Evolutionary conservation across 1,140 invertebrate genomes (phyloP), one percentile per base, ranked within the genome.

Genomic region (Manduca sexta): DNA sequence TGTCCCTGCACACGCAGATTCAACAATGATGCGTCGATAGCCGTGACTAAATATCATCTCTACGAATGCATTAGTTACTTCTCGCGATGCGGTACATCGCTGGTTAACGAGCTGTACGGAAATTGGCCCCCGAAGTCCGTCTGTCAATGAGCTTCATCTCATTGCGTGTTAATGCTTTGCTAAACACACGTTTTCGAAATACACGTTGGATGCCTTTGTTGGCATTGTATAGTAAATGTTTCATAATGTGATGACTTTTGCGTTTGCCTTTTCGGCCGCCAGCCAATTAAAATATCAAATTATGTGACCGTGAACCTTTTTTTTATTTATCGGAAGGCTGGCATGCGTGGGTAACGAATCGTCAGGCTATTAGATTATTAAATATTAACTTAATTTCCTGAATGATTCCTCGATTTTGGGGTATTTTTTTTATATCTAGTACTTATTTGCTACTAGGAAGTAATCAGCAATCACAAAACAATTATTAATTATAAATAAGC

Each of bases 231-330:
- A 43, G 57, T 69, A 63, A 70, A 70, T 74, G 69, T 73, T 78
- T 78, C 64, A 63, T 73, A 69, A 74, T 56, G 41, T 62, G 46
- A 61, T 44, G 39, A 43, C 44, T 56, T 62, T 54, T 62, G 57
- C 56, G 47, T 63, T 40, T 63, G 48, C 53, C 52, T 64, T 63
- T 52, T 69, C 57, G 59, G 44, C 54, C 60, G 69, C 73, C 53
- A 68, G 66, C 52, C 63, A 69, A 74, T 75, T 74, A 73, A 60
- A 56, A 56, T 60, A 57, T 54, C 41, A 56, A 70, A 56, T 59
- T 55, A 45, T 49, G 35, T 54, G 69, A 62, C 73, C 77, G 41
- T 78, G 77, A 75, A 70, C 65, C 58, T 56, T 64, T 60, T 45
- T 53, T 56, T 46, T 56, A 62, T 66, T 66, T 65, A 62, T 56